Evolutionary conservation across 37 sponge, comb jelly and placozoan genomes (phyloP).

Genomic region (Agelas oroides): DNA sequence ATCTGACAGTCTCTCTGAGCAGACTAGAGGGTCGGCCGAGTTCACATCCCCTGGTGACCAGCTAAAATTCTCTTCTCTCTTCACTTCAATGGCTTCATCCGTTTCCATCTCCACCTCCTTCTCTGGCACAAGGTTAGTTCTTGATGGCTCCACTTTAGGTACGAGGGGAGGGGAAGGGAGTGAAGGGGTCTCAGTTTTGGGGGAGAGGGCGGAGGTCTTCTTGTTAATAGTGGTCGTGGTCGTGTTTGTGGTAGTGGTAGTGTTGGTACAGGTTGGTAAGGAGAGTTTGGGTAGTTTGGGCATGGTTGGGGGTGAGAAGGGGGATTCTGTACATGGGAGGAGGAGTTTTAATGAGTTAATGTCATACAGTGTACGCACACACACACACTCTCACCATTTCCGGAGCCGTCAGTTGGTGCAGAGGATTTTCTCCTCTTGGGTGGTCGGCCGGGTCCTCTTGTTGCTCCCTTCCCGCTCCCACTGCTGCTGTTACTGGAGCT

Average conservation of each 20-base stretch:
- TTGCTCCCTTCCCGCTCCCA: too few relatives aligned
- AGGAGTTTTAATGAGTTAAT: not conserved
- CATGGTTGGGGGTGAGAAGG: not conserved
- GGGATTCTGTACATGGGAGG: not conserved
- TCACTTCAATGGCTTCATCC: conserved; percentile 9
- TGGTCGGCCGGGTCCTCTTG: not conserved
- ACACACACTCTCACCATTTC: not conserved
- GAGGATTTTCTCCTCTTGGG: not conserved
- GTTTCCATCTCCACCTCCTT: conserved; percentile 1
- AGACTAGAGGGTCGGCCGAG: not conserved
- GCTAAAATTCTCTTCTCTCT: conserved; percentile 28
- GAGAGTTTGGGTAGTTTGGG: not conserved
- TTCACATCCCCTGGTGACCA: not conserved
- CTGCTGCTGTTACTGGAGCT: too few relatives aligned
- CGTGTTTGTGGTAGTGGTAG: not conserved
- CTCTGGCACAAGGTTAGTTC: not conserved
- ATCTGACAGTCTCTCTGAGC: conserved; percentile 27
- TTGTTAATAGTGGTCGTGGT: not conserved
- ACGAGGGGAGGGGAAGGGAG: conserved; percentile 15
- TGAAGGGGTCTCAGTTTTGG: conserved; percentile 23
- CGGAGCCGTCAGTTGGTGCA: too few relatives aligned
- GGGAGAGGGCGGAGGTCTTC: not conserved
- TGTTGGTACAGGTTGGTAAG: too few relatives aligned
- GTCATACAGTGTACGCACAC: not conserved
- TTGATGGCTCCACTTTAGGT: not conserved